A percentile compares a stretch with the other conserved stretches of the same genome.
phyloP scores from a whole-genome alignment of 35 echinoderm and acorn worm species.

The Ophioderma brevispina region DNA sequence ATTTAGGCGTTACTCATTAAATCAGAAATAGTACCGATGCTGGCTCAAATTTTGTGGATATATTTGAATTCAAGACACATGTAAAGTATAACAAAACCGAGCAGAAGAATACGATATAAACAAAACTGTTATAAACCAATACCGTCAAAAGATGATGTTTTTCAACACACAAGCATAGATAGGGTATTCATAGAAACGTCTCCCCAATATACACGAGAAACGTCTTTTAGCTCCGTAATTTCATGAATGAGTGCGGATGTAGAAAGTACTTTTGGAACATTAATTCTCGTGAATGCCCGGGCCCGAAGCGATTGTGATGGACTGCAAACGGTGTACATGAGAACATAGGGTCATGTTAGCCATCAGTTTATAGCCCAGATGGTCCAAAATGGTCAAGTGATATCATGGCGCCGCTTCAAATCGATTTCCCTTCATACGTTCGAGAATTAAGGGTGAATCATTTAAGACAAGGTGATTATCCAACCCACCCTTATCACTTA shows the following conservation, averaged over 20 bases:
- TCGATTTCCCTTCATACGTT: not conserved
- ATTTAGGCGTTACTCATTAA: no score
- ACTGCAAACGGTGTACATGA: not conserved
- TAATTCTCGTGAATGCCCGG: not conserved
- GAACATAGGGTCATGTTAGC: not conserved
- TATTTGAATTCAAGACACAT: no score
- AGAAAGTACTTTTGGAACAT: not conserved
- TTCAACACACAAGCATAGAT: not conserved
- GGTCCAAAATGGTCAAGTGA: not conserved
- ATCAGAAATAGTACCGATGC: no score
- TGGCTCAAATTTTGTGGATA: no score
- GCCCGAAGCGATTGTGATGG: not conserved
- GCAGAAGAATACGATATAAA: no score
- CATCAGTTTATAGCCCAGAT: not conserved
- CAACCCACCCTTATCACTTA: no score
- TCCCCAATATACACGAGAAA: not conserved
- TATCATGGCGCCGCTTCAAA: not conserved
- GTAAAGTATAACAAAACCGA: no score
- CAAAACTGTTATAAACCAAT: no score
- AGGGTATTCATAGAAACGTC: not conserved
- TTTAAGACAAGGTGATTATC: not conserved
- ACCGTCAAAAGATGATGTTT: no score
- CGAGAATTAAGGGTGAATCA: conserved; percentile 1
- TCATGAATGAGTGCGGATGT: not conserved
- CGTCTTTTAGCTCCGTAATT: not conserved